Conservation (phyloP, 2,888 invertebrate species). For the Troilus luridus region DNA sequence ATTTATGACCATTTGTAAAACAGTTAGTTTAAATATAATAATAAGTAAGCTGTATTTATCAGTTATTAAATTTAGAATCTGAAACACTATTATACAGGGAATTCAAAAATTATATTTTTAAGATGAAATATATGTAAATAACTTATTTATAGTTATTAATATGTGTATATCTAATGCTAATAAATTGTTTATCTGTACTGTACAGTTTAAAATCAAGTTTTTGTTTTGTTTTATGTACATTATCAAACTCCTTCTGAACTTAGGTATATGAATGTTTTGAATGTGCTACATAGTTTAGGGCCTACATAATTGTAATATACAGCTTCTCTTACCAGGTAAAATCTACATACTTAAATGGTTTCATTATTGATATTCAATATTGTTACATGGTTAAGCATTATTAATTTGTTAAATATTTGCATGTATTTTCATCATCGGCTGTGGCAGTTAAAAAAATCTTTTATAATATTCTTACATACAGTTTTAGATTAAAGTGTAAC, state of each 20-base stretch:
- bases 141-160: not conserved
- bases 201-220: not conserved
- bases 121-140: constrained; percentile 2
- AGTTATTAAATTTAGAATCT: not conserved
- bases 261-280: not conserved
- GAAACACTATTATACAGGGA: not conserved
- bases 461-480: constrained; percentile 21
- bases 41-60: not conserved
- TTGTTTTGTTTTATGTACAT: not conserved
- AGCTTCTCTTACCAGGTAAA: not conserved
- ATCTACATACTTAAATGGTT: not conserved
- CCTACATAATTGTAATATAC: not conserved
- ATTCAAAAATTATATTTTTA: not conserved
- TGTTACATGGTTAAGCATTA: constrained; percentile 10
- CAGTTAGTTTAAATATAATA: not conserved
- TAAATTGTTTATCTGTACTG: not conserved
- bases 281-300: not conserved
- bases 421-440: constrained; percentile 44
- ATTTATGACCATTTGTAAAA: not conserved
- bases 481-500: not conserved
- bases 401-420: constrained; percentile 22
- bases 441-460: constrained; percentile 25
- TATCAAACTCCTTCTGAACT: not conserved
- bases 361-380: not conserved
- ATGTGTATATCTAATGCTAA: not conserved